These are phyloP conservation scores for Lepidurus arcticus DNA, from an alignment of 1,140 invertebrate genomes.

Conservation along the genomic window DNA sequence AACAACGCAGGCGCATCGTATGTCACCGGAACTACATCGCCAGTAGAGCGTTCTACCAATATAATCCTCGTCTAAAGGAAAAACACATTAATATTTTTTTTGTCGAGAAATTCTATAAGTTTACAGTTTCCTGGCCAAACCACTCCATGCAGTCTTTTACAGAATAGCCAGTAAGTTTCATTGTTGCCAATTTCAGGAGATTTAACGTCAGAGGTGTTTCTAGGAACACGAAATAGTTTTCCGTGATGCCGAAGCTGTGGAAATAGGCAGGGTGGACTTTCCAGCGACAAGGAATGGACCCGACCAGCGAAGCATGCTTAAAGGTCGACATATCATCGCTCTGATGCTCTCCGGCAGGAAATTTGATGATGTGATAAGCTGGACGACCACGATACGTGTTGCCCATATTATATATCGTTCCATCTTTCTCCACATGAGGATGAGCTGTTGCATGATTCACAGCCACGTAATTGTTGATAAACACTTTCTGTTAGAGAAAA, in stretches of 20 bases:
- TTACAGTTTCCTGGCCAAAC: slow-evolving; percentile 45
- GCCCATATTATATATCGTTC: slow-evolving; percentile 46
- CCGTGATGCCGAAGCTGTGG: slow-evolving; percentile 53
- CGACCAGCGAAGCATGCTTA: slow-evolving; percentile 40
- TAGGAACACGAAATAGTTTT: slow-evolving; percentile 50
- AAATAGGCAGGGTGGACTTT: slow-evolving; percentile 43
- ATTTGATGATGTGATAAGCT: slow-evolving; percentile 41
- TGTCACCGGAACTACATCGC: slow-evolving; percentile 42
- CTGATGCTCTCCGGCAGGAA: slow-evolving; percentile 33
- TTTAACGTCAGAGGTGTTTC: slow-evolving; percentile 50
- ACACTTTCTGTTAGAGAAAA: not conserved
- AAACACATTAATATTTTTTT: not conserved
- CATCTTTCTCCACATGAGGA: slow-evolving; percentile 43
- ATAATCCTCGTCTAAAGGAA: slow-evolving; percentile 46
- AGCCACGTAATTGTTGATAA: slow-evolving; percentile 41
- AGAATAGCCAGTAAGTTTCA: slow-evolving; percentile 45
- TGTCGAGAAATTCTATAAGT: not conserved
- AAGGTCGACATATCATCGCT: slow-evolving; percentile 37
- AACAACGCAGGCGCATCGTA: slow-evolving; percentile 49
- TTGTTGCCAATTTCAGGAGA: slow-evolving; percentile 45
- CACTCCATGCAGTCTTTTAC: slow-evolving; percentile 49
- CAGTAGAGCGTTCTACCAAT: slow-evolving; percentile 46
- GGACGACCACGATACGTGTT: slow-evolving; percentile 39
- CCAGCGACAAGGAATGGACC: slow-evolving; percentile 45
- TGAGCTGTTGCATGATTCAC: slow-evolving; percentile 46